Conservation (phyloP, 1,140 invertebrate genomes). For the Drosophila pseudoobscura region DNA sequence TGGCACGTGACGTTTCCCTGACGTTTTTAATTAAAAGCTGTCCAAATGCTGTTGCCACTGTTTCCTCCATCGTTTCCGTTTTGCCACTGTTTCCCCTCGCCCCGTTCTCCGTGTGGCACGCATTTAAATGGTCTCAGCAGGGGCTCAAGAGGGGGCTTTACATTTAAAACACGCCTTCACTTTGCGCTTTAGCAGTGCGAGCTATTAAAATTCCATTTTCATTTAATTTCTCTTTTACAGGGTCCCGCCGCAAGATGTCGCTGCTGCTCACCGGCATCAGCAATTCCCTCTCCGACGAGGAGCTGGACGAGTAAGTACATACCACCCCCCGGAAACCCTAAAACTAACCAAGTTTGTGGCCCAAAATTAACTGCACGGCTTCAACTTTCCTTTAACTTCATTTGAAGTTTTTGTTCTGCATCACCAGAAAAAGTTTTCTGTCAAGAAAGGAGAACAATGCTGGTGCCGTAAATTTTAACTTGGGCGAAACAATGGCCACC, state of each 20-base stretch:
- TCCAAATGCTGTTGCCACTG: conserved; percentile 46
- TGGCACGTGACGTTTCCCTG: conserved; percentile 61
- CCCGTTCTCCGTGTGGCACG: conserved; percentile 13
- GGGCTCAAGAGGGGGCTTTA: conserved; percentile 18
- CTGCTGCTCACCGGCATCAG: conserved; percentile 65
- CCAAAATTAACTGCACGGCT: conserved; percentile 40
- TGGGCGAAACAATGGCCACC: neutral
- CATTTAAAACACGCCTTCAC: conserved; percentile 34
- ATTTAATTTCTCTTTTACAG: conserved; percentile 53
- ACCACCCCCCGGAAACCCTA: neutral
- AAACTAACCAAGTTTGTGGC: conserved; percentile 3
- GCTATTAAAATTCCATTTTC: conserved; percentile 47
- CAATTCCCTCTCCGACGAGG: conserved; percentile 84
- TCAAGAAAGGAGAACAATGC: neutral
- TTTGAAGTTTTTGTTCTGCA: conserved; percentile 23
- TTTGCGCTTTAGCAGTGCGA: conserved; percentile 28
- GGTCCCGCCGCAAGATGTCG: conserved; percentile 65
- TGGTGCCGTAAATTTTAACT: conserved; percentile 32
- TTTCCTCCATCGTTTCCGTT: neutral
- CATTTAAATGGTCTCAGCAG: conserved; percentile 42
- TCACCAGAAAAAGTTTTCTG: conserved; percentile 3
- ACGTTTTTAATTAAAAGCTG: conserved; percentile 76
- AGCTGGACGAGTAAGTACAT: conserved; percentile 84
- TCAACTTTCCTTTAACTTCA: conserved; percentile 35
- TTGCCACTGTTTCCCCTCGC: neutral